Evolutionary conservation across 2,797 vertebrate species (phyloP), one percentile per base, ranked within the genome.

Genomic region (Danio aesculapii): DNA sequence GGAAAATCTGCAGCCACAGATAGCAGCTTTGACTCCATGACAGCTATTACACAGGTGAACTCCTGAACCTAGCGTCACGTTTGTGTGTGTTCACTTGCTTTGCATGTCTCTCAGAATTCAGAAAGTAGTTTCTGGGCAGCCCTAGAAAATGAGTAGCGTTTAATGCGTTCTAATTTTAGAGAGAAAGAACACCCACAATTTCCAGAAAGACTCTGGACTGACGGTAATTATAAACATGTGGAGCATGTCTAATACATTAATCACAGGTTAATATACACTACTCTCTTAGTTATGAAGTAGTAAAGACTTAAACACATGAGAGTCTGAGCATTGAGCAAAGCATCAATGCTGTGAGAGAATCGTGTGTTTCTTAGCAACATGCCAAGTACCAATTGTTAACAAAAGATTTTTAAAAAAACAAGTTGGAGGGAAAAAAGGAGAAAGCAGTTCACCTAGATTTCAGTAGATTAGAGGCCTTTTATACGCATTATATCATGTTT

Each of bases 351-450:
- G 69, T 63, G 21, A 17, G 57, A 59, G 59, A 43, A 62, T 53
- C 12, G 52, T 19, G 17, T 19, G 75, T 83, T 70, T 71, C 81
- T 71, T 83, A 85, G 85, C 83, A 85, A 87, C 77, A n/a, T 75
- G 14, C 72, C 67, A 52, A 47, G 81, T 52, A 76, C 12, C 4
- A 7, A 49, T 5, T 47, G 44, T 17, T 67, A 21, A 50, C 66
- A 68, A 50, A 10, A 4, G 59, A 46, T 79, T 71, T 57, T 30
- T 30, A 1, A 30, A 49, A 19, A 79, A 55, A 70, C 16, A 59
- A 43, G 30, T 49, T 43, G 21, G 30, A 70, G 53, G 52, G 52
- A 78, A 17, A 52, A 8, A 39, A 57, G 13, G 14, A 11, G 11
- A 47, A 57, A 49, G 7, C 17, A 71, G 58, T 30, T 53, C 66